Evolutionary conservation across 2,888 invertebrate genomes (phyloP).

Genomic region (Dicyrtoma fusca): DNA sequence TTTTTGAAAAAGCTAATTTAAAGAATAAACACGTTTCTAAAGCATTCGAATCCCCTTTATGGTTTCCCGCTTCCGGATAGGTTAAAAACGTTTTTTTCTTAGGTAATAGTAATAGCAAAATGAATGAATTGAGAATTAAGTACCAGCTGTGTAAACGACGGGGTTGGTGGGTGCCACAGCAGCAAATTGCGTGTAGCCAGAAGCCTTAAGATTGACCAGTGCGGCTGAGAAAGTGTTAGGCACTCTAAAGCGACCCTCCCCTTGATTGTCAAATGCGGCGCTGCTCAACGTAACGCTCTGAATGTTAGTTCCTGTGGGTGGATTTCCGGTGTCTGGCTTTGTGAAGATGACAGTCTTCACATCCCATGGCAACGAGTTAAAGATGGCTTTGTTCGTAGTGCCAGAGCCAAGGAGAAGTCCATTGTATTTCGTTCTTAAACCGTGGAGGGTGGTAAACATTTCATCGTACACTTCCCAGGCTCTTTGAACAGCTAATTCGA

Average conservation of each 20-base stretch:
- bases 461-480: constrained; percentile 57
- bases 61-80: too few relatives aligned
- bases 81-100: too few relatives aligned
- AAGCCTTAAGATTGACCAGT: constrained; percentile 37
- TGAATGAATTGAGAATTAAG: not conserved
- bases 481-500: constrained; percentile 60
- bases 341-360: constrained; percentile 51
- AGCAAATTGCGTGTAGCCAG: constrained; percentile 38
- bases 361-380: constrained; percentile 47
- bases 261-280: constrained; percentile 21
- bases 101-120: too few relatives aligned
- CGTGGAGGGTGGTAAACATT: constrained; percentile 32
- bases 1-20: too few relatives aligned
- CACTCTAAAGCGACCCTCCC: constrained; percentile 40
- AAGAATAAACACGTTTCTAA: too few relatives aligned
- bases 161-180: constrained; percentile 31
- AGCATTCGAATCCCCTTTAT: too few relatives aligned
- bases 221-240: constrained; percentile 41
- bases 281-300: constrained; percentile 36
- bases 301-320: constrained; percentile 21
- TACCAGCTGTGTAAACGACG: constrained; percentile 24
- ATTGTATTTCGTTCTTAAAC: constrained; percentile 43
- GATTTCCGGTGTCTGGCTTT: constrained; percentile 37
- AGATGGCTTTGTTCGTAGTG: constrained; percentile 36
- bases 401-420: constrained; percentile 38